These are phyloP conservation scores for Melanocharis versteri DNA, from an alignment of 2,113 vertebrate genomes.

Conservation along the genomic window DNA sequence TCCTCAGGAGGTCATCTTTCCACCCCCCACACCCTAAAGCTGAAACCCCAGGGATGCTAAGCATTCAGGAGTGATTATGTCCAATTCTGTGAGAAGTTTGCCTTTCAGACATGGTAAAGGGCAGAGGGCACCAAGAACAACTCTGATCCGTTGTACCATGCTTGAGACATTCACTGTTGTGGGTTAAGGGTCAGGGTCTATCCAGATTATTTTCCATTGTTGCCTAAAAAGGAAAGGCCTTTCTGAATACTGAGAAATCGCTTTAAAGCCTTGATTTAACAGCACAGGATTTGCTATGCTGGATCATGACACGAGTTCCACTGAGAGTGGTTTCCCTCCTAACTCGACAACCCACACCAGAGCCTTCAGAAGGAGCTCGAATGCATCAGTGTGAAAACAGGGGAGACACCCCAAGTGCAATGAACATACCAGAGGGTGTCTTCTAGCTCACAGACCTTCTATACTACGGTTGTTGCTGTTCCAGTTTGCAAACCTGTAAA, in stretches of 20 bases:
- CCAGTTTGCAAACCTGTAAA: background rate
- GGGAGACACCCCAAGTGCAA: background rate
- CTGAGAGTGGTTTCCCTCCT: background rate
- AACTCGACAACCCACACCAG: background rate
- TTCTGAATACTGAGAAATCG: background rate
- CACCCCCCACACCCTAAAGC: background rate
- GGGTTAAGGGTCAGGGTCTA: conserved; percentile 61
- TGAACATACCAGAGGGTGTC: background rate
- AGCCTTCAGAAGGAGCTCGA: background rate
- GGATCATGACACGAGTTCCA: background rate
- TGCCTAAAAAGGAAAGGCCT: conserved; percentile 9
- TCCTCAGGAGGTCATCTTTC: conserved; percentile 20
- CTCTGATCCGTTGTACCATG: conserved; percentile 60
- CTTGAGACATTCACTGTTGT: conserved; percentile 46
- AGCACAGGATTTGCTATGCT: conserved; percentile 36
- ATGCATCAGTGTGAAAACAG: background rate
- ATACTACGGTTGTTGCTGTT: background rate
- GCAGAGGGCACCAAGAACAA: conserved; percentile 60
- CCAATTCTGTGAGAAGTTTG: conserved; percentile 52
- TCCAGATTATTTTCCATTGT: conserved; percentile 55
- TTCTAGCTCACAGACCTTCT: background rate
- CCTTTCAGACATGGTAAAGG: conserved; percentile 58
- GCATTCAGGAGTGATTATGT: conserved; percentile 60
- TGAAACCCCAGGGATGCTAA: conserved; percentile 39
- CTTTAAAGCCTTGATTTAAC: conserved; percentile 51